These are phyloP conservation scores for Mormyrus lacerda DNA, from an alignment of 2,113 vertebrate genomes.

Conservation along the genomic window DNA sequence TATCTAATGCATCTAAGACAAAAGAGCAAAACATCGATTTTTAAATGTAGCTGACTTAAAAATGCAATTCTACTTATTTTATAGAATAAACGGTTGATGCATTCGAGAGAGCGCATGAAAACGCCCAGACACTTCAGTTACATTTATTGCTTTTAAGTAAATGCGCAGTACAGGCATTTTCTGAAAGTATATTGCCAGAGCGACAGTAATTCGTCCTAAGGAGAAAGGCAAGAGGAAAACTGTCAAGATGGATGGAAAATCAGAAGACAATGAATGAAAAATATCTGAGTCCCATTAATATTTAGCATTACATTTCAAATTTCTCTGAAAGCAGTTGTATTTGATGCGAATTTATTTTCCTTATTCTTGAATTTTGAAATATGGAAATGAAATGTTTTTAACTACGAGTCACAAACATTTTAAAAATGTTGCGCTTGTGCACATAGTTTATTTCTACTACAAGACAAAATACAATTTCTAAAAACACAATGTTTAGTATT, in stretches of 20 bases:
- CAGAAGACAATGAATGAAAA: neutral
- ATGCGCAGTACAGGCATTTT: neutral
- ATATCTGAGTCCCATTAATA: neutral
- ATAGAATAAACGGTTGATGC: neutral
- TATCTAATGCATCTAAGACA: constrained; percentile 9
- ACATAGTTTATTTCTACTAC: neutral
- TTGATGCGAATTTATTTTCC: neutral
- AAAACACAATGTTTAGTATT: no score
- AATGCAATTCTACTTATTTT: constrained; percentile 7
- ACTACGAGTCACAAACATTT: neutral
- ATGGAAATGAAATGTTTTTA: neutral
- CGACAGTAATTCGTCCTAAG: neutral
- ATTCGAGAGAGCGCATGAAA: neutral
- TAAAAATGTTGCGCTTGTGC: neutral
- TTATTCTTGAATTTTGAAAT: neutral
- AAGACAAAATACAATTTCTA: neutral
- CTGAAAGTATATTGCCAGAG: constrained; percentile 6
- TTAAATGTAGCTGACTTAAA: constrained; percentile 17
- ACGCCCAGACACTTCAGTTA: neutral
- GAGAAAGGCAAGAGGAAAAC: neutral
- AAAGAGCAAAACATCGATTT: constrained; percentile 21
- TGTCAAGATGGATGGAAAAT: neutral
- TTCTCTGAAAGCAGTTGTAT: neutral
- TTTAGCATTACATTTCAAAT: neutral
- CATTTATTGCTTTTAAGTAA: neutral